Evolutionary conservation across 2,113 vertebrate species (phyloP), one percentile per base, ranked within the genome.

Genomic region (Hepsetus odoe): DNA sequence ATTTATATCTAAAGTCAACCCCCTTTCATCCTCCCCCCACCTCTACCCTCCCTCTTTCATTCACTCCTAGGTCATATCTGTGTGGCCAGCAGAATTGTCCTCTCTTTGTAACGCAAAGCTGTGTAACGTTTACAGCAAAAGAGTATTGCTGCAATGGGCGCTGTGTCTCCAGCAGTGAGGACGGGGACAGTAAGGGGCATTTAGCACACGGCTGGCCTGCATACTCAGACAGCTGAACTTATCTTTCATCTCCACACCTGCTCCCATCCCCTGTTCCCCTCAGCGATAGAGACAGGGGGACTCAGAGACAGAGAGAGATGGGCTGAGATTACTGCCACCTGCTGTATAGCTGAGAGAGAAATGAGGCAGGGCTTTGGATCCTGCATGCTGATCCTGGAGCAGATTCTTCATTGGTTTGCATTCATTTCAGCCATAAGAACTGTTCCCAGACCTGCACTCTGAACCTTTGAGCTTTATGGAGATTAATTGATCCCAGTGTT

Each of bases 1-100:
- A 88, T 86, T 88, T 86, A 87, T 83, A 74, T 40, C 82, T 80
- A 82, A 87, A 82, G 87, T 84, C 83, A 84, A 74, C 69, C 14
- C 64, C 28, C 20, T 35, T 26, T 59, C 33, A n/a, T n/a, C 30
- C 24, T 49, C 22, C 58, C 64, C 42, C 58, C 62, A 28, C 64
- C 2, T 69, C 32, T 22, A 1, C 13, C 42, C 59, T 61, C 22
- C 24, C 38, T 42, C 11, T 69, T 5, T 51, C 28, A 59, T 70
- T 68, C 32, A n/a, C 69, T 66, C 70, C 65, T 16, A 30, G 66
- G 40, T 74, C 61, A 80, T 71, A 65, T 61, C n/a, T 59, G 22
- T 18, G 32, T 77, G 61, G 11, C 56, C 53, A 33, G 42, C 42
- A 38, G 40, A 53, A 18, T 49, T 70, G 33, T 26, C 20, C 18